Percentiles rank a stretch among this genome's conserved stretches.
Evolutionary conservation across 2,888 invertebrate species (phyloP).

Genomic region (Melinaea marsaeus): DNA sequence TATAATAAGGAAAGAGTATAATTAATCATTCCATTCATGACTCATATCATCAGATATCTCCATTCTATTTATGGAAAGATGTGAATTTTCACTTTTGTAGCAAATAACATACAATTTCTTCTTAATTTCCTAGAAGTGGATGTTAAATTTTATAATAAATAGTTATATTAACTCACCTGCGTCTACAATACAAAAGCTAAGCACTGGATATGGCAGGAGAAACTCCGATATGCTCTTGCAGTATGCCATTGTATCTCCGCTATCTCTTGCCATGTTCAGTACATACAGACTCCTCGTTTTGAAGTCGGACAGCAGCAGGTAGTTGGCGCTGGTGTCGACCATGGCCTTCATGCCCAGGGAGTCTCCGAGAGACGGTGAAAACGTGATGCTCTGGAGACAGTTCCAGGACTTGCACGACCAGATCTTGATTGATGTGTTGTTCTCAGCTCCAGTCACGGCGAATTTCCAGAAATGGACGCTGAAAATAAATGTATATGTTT

Average conservation of each 20-base stretch:
- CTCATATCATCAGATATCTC: too few relatives aligned
- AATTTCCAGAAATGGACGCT: slow-evolving; percentile 93
- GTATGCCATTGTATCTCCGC: slow-evolving; percentile 77
- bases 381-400: slow-evolving; percentile 91
- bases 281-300: slow-evolving; percentile 91
- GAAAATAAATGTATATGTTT: slow-evolving; percentile 18
- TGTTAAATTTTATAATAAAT: neutral
- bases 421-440: slow-evolving; percentile 92
- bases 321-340: slow-evolving; percentile 90
- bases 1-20: too few relatives aligned
- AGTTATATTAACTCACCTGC: slow-evolving; percentile 69
- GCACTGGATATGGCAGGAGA: slow-evolving; percentile 89
- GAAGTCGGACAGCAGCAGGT: slow-evolving; percentile 92
- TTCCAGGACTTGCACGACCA: slow-evolving; percentile 98
- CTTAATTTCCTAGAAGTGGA: too few relatives aligned
- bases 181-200: slow-evolving; percentile 92
- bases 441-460: slow-evolving; percentile 92
- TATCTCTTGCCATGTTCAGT: slow-evolving; percentile 79
- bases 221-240: slow-evolving; percentile 91
- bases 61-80: too few relatives aligned
- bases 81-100: too few relatives aligned
- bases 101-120: too few relatives aligned
- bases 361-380: slow-evolving; percentile 73
- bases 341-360: slow-evolving; percentile 82
- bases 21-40: too few relatives aligned